Base-by-base conservation (phyloP, 2,113 vertebrate species). In the Loxodonta africana region DNA sequence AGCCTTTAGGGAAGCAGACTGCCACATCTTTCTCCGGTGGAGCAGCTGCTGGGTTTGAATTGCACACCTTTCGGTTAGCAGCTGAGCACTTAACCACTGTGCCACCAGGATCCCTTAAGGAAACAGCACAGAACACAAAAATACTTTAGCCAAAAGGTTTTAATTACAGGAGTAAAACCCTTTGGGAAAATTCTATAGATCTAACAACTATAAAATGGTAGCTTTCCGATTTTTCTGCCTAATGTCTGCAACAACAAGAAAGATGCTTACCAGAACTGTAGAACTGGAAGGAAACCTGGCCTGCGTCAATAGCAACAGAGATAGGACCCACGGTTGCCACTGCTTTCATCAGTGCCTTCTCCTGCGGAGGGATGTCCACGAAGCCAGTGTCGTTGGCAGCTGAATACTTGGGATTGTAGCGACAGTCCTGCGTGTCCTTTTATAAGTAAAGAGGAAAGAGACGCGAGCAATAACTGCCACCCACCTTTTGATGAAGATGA, bases 351-450 rank as follows among this genome's bases (percentile, higher is more conserved):
- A 99, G 98, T 1, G 98, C 98, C 73, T 86, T 98, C 95, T 99
- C 99, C 0, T 96, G 98, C 65, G 97, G 94, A 91, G 98, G 98
- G 25, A 99, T 44, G 97, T 99, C 99, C 48, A 99, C 83, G 51
- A 99, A 99, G 0, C 99, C 99, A 2, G 99, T 99, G 98, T 99
- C 99, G 67, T 99, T 99, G 87, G 99, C 99, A 20, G 98, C 97
- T 91, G 98, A 99, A 97, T 97, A 98, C 1, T 98, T 92, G 33
- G 99, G 97, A 91, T 99, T 98, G 63, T 99, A 99, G 90, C 97
- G 97, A 95, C 99, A 99, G 1, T 97, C 37, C 9, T 41, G 97
- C 95, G 98, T 98, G 93, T 99, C 99, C 93, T 99, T 99, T 99
- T 99, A 97, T 60, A 95, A 65, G n/a, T 12, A 76, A 94, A 91